Evolutionary conservation across 2,888 invertebrate species (phyloP).

Genomic region (Phaonia tiefii): DNA sequence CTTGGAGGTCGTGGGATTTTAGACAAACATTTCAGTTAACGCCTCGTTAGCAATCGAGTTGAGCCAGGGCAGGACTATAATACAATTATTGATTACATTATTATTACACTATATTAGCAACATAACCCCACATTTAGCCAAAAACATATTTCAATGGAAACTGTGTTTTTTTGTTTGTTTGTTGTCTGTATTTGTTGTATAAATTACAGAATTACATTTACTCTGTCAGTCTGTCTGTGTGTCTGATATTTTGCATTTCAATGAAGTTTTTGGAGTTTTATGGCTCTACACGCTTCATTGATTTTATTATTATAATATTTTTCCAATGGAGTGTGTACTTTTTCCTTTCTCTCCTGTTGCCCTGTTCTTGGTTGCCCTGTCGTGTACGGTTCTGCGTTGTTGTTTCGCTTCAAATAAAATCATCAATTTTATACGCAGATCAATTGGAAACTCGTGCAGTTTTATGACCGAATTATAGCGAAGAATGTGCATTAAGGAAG

Average conservation of each 20-base stretch:
- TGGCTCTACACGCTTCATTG: constrained; percentile 44
- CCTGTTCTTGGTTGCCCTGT: neutral
- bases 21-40: neutral
- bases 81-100: constrained; percentile 12
- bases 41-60: neutral
- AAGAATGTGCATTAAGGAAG: constrained; percentile 45
- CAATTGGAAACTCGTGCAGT: constrained; percentile 52
- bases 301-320: constrained; percentile 45
- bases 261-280: constrained; percentile 51
- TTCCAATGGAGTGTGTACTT: constrained; percentile 21
- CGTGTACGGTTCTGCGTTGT: neutral
- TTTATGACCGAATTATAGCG: constrained; percentile 49
- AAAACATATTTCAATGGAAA: constrained; percentile 15
- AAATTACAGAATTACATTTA: constrained; percentile 25
- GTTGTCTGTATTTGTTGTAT: constrained; percentile 21
- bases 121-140: constrained; percentile 17
- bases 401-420: constrained; percentile 46
- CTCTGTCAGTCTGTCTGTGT: constrained; percentile 5
- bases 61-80: neutral
- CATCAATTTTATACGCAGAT: constrained; percentile 53
- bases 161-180: neutral
- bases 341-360: neutral
- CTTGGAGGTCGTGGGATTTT: too few relatives aligned
- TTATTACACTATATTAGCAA: constrained; percentile 23
- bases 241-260: constrained; percentile 26